Percentiles rank a stretch among this genome's conserved stretches.
Conservation (phyloP, 1,140 invertebrate genomes). For the Uloborus diversus region DNA sequence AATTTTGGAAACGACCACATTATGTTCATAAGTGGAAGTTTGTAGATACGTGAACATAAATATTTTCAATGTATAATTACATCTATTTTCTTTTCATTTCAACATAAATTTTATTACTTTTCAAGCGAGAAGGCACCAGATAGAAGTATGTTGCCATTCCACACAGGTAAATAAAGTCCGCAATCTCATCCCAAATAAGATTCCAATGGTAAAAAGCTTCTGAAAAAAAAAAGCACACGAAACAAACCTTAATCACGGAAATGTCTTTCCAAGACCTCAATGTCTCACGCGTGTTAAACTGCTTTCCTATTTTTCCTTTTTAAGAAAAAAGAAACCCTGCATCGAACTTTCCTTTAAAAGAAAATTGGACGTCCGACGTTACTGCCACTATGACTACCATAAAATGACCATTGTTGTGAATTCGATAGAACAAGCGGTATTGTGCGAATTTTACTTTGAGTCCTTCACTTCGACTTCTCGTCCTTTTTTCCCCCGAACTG, state of each 20-base stretch:
- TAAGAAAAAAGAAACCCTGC: not conserved
- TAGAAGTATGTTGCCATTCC: too few relatives aligned
- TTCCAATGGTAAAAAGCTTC: too few relatives aligned
- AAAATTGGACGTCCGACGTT: slow-evolving; percentile 21
- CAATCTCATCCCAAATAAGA: too few relatives aligned
- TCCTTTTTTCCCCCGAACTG: not conserved
- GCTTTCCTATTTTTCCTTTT: not conserved
- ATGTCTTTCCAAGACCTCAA: slow-evolving; percentile 7
- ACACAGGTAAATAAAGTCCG: too few relatives aligned
- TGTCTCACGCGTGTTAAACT: slow-evolving; percentile 30
- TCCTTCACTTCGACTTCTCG: slow-evolving; percentile 8
- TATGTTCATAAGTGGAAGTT: too few relatives aligned
- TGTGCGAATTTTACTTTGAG: slow-evolving; percentile 6
- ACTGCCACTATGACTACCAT: slow-evolving; percentile 17
- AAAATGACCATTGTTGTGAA: slow-evolving; percentile 10
- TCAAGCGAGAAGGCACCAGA: too few relatives aligned
- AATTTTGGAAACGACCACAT: too few relatives aligned
- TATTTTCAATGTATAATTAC: too few relatives aligned
- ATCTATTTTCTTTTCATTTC: too few relatives aligned
- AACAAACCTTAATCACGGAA: slow-evolving; percentile 22
- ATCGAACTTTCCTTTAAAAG: not conserved
- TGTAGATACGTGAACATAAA: too few relatives aligned
- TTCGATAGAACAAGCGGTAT: slow-evolving; percentile 23
- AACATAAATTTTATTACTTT: too few relatives aligned
- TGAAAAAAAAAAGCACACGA: too few relatives aligned